Conservation (phyloP, 64 coral and sea anemone genomes). For the Porites australiensis region DNA sequence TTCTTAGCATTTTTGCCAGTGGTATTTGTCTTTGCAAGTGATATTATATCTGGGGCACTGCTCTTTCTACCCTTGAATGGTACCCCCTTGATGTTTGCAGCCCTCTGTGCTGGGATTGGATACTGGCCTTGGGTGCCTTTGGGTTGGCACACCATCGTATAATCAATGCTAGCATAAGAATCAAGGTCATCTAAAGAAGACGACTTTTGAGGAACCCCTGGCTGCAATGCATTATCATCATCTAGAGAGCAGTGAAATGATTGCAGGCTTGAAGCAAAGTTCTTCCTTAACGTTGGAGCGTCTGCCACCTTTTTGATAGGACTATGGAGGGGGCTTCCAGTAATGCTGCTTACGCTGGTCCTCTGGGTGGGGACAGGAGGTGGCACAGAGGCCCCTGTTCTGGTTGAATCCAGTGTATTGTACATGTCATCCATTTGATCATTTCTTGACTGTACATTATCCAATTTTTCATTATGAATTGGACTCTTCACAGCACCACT, state of each 20-base stretch:
- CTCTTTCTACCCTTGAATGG: slow-evolving; percentile 47
- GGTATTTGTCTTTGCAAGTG: background rate
- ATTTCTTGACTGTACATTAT: background rate
- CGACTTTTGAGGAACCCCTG: background rate
- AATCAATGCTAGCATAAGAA: slow-evolving; percentile 59
- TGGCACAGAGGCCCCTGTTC: background rate
- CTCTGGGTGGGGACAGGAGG: background rate
- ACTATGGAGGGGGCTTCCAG: background rate
- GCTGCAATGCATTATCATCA: background rate
- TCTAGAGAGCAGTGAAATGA: slow-evolving; percentile 39
- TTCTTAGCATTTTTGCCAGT: background rate
- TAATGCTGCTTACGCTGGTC: background rate
- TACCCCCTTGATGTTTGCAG: background rate
- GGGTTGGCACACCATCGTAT: slow-evolving; percentile 14
- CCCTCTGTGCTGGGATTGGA: slow-evolving; percentile 24
- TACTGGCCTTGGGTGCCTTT: slow-evolving; percentile 2
- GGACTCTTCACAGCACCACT: too few relatives aligned
- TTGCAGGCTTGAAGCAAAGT: slow-evolving; percentile 14
- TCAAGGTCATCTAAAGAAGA: slow-evolving; percentile 60
- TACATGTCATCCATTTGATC: slow-evolving; percentile 21
- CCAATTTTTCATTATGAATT: background rate
- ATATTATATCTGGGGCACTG: slow-evolving; percentile 61
- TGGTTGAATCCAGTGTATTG: slow-evolving; percentile 39
- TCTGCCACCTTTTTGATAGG: background rate
- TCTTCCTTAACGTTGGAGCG: slow-evolving; percentile 18